Evolutionary conservation across 2,888 invertebrate species (phyloP).

Genomic region (Netelia virgata): DNA sequence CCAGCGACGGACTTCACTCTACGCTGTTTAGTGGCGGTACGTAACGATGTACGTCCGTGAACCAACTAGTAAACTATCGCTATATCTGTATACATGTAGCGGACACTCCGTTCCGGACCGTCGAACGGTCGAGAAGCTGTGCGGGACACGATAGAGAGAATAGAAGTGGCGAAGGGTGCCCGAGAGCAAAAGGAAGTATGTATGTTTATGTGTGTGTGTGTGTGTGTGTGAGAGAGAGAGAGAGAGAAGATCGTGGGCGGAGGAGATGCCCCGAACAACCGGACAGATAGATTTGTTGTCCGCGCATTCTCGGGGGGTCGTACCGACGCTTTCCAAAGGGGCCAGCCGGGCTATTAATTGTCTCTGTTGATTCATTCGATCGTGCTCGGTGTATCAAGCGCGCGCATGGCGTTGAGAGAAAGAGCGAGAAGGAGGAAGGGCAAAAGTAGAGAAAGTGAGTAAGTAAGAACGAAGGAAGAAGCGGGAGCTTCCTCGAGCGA

Average conservation of each 20-base stretch:
- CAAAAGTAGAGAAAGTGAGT: neutral
- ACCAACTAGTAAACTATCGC: neutral
- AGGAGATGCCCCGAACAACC: constrained; percentile 66
- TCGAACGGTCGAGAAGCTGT: constrained; percentile 50
- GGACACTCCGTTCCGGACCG: constrained; percentile 58
- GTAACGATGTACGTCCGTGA: neutral
- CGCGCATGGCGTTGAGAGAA: constrained; percentile 71
- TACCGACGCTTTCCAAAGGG: constrained; percentile 78
- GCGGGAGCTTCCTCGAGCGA: constrained; percentile 48
- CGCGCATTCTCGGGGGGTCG: constrained; percentile 76
- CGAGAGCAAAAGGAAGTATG: constrained; percentile 38
- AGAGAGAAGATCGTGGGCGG: constrained; percentile 60
- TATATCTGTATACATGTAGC: constrained; percentile 27
- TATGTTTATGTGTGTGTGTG: too few relatives aligned
- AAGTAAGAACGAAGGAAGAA: neutral
- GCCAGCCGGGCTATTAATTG: constrained; percentile 83
- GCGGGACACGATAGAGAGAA: constrained; percentile 22
- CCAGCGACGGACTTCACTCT: constrained; percentile 38
- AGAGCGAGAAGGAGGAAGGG: constrained; percentile 46
- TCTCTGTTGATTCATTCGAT: constrained; percentile 84
- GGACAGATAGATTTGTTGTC: constrained; percentile 82
- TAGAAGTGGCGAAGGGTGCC: constrained; percentile 6
- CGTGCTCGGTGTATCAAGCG: constrained; percentile 80
- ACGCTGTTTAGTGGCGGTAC: constrained; percentile 20
- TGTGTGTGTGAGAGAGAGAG: constrained; percentile 13